Base-by-base conservation (phyloP, 1,140 invertebrate species). In the Drosophila fuyamai region DNA sequence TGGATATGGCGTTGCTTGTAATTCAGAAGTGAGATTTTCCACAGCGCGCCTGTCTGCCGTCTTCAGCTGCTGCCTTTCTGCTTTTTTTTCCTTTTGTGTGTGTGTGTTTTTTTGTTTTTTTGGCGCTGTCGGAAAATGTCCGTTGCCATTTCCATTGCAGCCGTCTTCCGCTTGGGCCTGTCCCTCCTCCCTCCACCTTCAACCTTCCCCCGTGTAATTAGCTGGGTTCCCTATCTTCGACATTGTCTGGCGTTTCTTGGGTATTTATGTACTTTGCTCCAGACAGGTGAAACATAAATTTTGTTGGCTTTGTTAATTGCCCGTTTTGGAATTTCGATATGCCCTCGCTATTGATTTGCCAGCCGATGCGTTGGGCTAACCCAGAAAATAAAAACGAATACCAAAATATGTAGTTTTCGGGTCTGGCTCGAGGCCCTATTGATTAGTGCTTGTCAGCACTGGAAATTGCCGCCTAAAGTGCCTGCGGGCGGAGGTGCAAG, bases 1-100 rank as follows among this genome's bases (percentile, higher is more conserved):
- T 63, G 63, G 40, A 79, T 79, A 82, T 84, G 72, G 67, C 77
- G 75, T 81, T 60, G 78, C 68, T 66, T 80, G 71, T 91, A 91
- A 91, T 91, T 91, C 71, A 85, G 82, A 91, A 91, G 89, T 91
- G 89, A 91, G 89, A 91, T 91, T 91, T 91, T 91, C 89, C 81
- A 86, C 84, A 89, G 76, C 72, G 83, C 55, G 84, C 61, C 81
- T 84, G 82, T 75, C 80, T 81, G 53, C 51, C 46, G 73, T n/a
- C 55, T 71, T 56, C 56, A 77, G 74, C 74, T 77, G 80, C 81
- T 73, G 18, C 57, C 44, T n/a, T 59, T 56, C 32, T 53, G 36
- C 23, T 66, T 67, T 68, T 75, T n/a, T 40, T 32, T 50, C 27
- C 23, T 46, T 27, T 53, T 27, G 8, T 18, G 12, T 41, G 29